phyloP scores from a whole-genome alignment of 2,888 invertebrate species.

The Sylvicola fuscatus region DNA sequence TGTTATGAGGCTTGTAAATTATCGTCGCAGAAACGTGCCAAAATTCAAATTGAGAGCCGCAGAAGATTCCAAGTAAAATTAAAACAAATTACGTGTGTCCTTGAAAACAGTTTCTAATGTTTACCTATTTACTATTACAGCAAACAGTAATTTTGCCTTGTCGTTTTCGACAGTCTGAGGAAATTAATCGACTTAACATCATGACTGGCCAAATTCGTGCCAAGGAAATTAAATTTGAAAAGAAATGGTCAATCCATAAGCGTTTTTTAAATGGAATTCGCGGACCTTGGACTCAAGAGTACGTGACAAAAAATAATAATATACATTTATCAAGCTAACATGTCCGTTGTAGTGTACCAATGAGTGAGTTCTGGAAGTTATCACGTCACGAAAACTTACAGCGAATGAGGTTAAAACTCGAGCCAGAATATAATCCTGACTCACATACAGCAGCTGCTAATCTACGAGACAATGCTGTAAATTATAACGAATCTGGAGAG shows the following conservation, averaged over 20 bases:
- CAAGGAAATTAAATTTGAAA: constrained; percentile 27
- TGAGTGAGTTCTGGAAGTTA: constrained; percentile 32
- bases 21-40: constrained; percentile 30
- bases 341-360: constrained; percentile 17
- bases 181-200: constrained; percentile 29
- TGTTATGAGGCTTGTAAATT: constrained; percentile 37
- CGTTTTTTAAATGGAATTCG: constrained; percentile 31
- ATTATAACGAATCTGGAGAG: constrained; percentile 20
- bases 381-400: constrained; percentile 38
- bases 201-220: constrained; percentile 27
- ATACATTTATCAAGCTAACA: not conserved
- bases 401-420: constrained; percentile 38
- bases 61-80: constrained; percentile 28
- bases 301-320: constrained; percentile 11
- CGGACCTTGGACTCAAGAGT: constrained; percentile 28
- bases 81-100: not conserved
- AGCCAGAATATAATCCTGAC: constrained; percentile 33
- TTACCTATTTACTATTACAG: no score
- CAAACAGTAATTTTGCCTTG: constrained; percentile 30
- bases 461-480: constrained; percentile 32
- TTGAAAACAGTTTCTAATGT: not conserved
- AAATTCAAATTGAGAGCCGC: constrained; percentile 33
- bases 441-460: constrained; percentile 35
- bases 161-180: constrained; percentile 28
- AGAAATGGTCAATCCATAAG: constrained; percentile 33